phyloP scores from a whole-genome alignment of 1,140 invertebrate genomes.

The Pseudomyrmex flavicornis region DNA sequence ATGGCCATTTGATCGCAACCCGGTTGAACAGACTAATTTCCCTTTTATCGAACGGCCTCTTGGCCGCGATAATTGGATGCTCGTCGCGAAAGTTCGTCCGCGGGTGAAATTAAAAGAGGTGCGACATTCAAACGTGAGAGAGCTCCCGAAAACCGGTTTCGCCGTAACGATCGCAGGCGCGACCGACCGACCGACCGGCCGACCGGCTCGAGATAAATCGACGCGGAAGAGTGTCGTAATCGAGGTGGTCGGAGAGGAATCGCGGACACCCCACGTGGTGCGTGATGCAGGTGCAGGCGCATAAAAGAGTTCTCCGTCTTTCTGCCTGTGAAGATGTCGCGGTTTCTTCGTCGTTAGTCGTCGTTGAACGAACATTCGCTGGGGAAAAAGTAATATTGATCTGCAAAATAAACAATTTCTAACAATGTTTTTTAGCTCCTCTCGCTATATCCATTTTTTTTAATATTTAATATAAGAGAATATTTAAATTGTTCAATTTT shows the following conservation, averaged over 20 bases:
- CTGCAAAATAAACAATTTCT: background rate
- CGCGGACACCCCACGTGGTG: conserved; percentile 67
- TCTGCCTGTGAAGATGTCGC: background rate
- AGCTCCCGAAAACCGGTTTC: conserved; percentile 71
- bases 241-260: conserved; percentile 65
- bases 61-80: conserved; percentile 63
- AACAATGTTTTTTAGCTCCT: no score
- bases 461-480: no score
- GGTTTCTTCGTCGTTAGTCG: background rate
- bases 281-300: conserved; percentile 67
- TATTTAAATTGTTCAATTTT: no score
- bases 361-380: background rate
- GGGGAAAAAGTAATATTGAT: background rate
- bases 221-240: conserved; percentile 76
- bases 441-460: no score
- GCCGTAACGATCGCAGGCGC: conserved; percentile 21
- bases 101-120: conserved; percentile 69
- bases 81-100: conserved; percentile 72
- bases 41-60: conserved; percentile 67
- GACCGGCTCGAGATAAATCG: conserved; percentile 70
- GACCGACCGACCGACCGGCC: conserved; percentile 29
- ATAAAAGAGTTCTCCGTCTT: conserved; percentile 7
- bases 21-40: conserved; percentile 67
- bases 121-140: conserved; percentile 72
- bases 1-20: conserved; percentile 27